Conservation (phyloP, 1,140 invertebrate genomes). For the Artemia franciscana region DNA sequence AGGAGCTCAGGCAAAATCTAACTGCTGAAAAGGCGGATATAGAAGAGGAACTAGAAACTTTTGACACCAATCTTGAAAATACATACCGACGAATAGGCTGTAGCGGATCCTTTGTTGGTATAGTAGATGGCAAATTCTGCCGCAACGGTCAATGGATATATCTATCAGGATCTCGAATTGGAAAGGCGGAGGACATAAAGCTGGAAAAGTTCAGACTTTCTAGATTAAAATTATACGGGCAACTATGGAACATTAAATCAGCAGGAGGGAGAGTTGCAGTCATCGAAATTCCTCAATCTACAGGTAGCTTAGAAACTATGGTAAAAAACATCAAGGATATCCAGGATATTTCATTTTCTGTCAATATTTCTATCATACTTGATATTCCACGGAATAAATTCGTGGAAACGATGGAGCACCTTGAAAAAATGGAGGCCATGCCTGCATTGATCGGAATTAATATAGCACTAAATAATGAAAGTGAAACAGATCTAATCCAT, state of each 20-base stretch:
- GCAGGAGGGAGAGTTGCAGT: not conserved
- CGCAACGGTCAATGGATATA: not conserved
- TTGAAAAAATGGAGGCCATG: not conserved
- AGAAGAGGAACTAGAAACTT: not conserved
- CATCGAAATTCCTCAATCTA: not conserved
- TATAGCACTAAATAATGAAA: not conserved
- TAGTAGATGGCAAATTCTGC: not conserved
- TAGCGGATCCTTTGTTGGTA: not conserved
- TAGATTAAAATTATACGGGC: not conserved
- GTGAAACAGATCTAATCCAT: too few species aligned
- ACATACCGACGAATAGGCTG: not conserved
- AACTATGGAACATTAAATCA: not conserved
- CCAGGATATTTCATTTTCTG: not conserved
- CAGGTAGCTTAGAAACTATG: not conserved
- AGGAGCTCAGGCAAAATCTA: too few species aligned
- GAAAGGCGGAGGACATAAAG: not conserved
- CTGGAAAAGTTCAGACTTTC: not conserved
- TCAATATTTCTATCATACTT: not conserved
- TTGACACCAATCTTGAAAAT: not conserved
- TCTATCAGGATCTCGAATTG: not conserved
- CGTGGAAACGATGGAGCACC: not conserved
- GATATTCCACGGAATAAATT: not conserved
- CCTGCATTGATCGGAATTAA: not conserved
- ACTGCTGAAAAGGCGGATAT: too few species aligned
- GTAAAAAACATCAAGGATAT: not conserved